Base-by-base conservation (phyloP, 2,113 vertebrate genomes). In the Elephantulus edwardii region DNA sequence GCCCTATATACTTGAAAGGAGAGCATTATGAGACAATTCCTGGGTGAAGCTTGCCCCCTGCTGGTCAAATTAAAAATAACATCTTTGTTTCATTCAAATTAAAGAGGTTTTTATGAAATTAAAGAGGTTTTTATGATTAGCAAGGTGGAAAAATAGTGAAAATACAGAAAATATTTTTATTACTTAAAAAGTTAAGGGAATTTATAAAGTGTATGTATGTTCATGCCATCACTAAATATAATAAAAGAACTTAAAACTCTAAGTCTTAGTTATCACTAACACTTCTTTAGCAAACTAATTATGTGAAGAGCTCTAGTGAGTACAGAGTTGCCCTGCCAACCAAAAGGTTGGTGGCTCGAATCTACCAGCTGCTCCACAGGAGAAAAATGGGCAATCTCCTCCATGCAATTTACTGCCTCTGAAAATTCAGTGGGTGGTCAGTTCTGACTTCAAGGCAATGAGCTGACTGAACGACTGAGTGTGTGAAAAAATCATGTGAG, bases 21-120 rank as follows among this genome's bases (percentile, higher is more conserved):
- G 46, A 20, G 33, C 56, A 50, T 58, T 52, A 24, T n/a, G 26
- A 16, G 48, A 50, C 40, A 79, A 97, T 97, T 96, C 50, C 90
- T 95, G 92, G 85, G 95, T 82, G 85, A 96, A 93, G 96, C 74
- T 66, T 96, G 95, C 94, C 95, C 95, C 83, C 97, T 96, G 93
- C 93, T 96, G 97, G 89, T 76, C 52, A 91, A 1, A 92, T 19
- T 70, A 74, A 86, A 81, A 95, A 89, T 33, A 86, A 76, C 94
- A 93, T 19, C 48, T 80, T 64, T 48, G n/a, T 88, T 90, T 24
- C 8, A 79, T 62, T 81, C 5, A 60, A 88, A 66, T 33, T 38
- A 8, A 71, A 44, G 5, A n/a, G 14, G 24, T 5, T 10, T 40
- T 86, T 20, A 64, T 38, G 48, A 50, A 50, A 50, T 40, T 33